phyloP scores from a whole-genome alignment of 1,140 invertebrate species.

The Phymastichus coffea region DNA sequence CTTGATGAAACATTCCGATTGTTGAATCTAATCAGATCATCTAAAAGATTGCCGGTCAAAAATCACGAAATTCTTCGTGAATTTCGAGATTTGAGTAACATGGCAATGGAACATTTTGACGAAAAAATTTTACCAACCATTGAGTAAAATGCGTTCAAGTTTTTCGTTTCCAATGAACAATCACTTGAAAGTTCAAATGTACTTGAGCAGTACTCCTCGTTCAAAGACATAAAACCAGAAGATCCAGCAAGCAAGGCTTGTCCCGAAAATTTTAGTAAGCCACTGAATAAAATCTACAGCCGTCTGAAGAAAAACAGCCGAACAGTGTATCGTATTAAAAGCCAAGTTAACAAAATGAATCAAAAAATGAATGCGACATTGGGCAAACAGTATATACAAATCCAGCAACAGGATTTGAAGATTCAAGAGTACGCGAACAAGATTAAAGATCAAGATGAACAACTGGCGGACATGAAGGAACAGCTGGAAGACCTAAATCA shows the following conservation, averaged over 20 bases:
- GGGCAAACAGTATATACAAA: conserved; percentile 47
- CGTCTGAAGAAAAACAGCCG: conserved; percentile 49
- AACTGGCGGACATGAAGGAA: conserved; percentile 58
- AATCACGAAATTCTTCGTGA: conserved; percentile 87
- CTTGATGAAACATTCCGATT: conserved; percentile 85
- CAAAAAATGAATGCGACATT: too few species aligned
- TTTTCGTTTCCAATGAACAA: too few species aligned
- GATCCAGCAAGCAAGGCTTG: too few species aligned
- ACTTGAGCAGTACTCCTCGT: conserved; percentile 49
- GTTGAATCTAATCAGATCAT: conserved; percentile 66
- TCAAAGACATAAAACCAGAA: conserved; percentile 25
- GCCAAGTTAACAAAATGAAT: conserved; percentile 45
- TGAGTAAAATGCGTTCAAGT: conserved; percentile 48
- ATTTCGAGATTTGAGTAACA: conserved; percentile 87
- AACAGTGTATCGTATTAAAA: conserved; percentile 38
- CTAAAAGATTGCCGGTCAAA: conserved; percentile 68
- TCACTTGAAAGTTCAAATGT: conserved; percentile 43
- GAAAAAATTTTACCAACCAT: conserved; percentile 76
- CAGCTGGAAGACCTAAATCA: conserved; percentile 62
- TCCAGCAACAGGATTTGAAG: conserved; percentile 55
- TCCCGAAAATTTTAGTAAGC: conserved; percentile 47
- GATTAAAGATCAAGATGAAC: conserved; percentile 55
- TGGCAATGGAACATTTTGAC: conserved; percentile 97
- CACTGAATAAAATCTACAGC: conserved; percentile 49
- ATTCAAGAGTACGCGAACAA: conserved; percentile 56